Evolutionary conservation across 2,797 vertebrate genomes (phyloP), one percentile per base, ranked within the genome.

Genomic region (Pipistrellus kuhlii): DNA sequence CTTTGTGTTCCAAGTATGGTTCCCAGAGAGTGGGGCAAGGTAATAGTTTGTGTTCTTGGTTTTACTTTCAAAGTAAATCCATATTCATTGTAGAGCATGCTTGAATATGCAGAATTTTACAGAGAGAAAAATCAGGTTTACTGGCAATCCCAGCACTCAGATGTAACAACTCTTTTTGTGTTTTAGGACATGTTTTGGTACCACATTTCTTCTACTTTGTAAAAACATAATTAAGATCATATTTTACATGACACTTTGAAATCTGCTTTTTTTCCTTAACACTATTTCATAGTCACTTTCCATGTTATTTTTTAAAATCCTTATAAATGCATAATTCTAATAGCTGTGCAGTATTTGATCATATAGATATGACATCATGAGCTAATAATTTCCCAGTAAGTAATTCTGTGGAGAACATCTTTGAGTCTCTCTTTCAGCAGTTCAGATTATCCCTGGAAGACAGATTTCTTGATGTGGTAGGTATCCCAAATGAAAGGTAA

Each of bases 221-320:
- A 44, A 94, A 96, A 93, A 48, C 21, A 87, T 94, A 95, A 85
- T 48, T 82, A 59, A 93, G 76, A 95, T 92, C 62, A 64, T 41
- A 92, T 81, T 94, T 55, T 81, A 92, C 21, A 73, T 81, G 72
- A 76, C 88, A 69, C 41, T 85, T 84, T 46, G 76, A 87, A 96
- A 87, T 81, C 13, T 93, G 41, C 3, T 21, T 35, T 87, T 94
- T 88, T 77, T 55, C 21, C 38, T 69, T 95, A 75, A 81, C 53
- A 57, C 68, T 78, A 9, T 14, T 82, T 92, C 62, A 88, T 62
- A 86, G 82, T 23, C 17, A 94, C 93, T 87, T 93, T 46, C 76
- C 15, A 48, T 72, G 32, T 92, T 93, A 44, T 93, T 93, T 89
- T 59, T 1, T 5, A 38, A 73, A 86, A 76, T 81, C 23, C 73